Evolutionary conservation across 2,888 invertebrate genomes (phyloP).

Genomic region (Euplexia lucipara): DNA sequence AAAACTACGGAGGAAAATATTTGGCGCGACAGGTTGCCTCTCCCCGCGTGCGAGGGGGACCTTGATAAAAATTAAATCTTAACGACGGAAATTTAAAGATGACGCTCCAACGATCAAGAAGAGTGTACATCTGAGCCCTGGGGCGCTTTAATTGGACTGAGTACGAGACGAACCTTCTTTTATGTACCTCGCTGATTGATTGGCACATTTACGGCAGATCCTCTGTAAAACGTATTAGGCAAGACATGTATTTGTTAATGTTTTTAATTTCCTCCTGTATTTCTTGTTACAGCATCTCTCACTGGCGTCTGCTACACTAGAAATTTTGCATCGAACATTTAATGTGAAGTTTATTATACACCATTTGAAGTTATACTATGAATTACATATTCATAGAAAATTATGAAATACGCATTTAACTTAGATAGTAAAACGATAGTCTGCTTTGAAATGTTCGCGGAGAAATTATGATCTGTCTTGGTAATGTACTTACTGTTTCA

Average conservation of each 20-base stretch:
- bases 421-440: slow-evolving; percentile 67
- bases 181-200: slow-evolving; percentile 74
- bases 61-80: slow-evolving; percentile 91
- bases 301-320: slow-evolving; percentile 39
- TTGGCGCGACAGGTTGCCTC: slow-evolving; percentile 90
- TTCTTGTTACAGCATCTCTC: slow-evolving; percentile 45
- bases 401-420: slow-evolving; percentile 68
- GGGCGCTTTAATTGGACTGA: slow-evolving; percentile 89
- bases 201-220: slow-evolving; percentile 72
- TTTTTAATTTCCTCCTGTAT: slow-evolving; percentile 57
- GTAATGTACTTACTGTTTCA: slow-evolving; percentile 41
- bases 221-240: slow-evolving; percentile 63
- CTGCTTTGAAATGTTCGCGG: slow-evolving; percentile 62
- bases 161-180: slow-evolving; percentile 76
- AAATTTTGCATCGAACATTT: slow-evolving; percentile 62
- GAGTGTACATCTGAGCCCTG: slow-evolving; percentile 89
- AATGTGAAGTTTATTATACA: slow-evolving; percentile 69
- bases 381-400: slow-evolving; percentile 77
- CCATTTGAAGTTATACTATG: slow-evolving; percentile 68
- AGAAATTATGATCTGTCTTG: slow-evolving; percentile 55
- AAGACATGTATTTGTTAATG: slow-evolving; percentile 65
- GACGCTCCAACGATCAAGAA: slow-evolving; percentile 91
- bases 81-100: slow-evolving; percentile 91
- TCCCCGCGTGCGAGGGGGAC: slow-evolving; percentile 73
- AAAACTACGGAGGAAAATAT: slow-evolving; percentile 91